Evolutionary conservation across 2,113 vertebrate species (phyloP).

Genomic region (Himantopus leucocephalus): DNA sequence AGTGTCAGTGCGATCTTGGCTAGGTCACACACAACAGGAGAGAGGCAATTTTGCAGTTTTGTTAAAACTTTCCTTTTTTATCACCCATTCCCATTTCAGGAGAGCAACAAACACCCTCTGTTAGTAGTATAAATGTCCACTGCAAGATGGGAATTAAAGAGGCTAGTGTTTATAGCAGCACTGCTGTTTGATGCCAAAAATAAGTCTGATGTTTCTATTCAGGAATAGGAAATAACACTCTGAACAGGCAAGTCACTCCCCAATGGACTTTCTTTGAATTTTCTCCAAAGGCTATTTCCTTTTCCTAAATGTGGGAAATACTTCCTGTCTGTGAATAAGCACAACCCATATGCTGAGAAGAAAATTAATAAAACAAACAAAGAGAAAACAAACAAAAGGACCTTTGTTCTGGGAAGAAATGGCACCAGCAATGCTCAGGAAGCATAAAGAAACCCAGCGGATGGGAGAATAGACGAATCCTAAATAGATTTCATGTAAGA

Average conservation of each 20-base stretch:
- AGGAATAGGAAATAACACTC: slow-evolving; percentile 36
- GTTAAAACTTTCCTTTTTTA: neutral
- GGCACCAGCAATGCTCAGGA: neutral
- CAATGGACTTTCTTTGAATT: slow-evolving; percentile 43
- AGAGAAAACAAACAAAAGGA: slow-evolving; percentile 33
- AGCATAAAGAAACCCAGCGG: slow-evolving; percentile 3
- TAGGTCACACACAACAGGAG: neutral
- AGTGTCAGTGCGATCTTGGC: neutral
- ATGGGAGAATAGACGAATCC: slow-evolving; percentile 35
- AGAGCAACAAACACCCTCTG: neutral
- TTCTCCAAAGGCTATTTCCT: slow-evolving; percentile 52
- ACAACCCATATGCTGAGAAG: neutral
- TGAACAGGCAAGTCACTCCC: slow-evolving; percentile 2
- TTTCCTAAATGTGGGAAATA: slow-evolving; percentile 66
- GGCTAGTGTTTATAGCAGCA: neutral
- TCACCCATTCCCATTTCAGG: neutral
- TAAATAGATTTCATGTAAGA: slow-evolving; percentile 31
- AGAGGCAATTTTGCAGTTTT: neutral
- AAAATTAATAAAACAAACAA: slow-evolving; percentile 51
- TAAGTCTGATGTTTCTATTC: slow-evolving; percentile 36
- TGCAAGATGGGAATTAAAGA: slow-evolving; percentile 20
- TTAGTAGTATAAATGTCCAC: neutral
- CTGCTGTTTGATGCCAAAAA: slow-evolving; percentile 48
- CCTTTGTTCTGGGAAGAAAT: slow-evolving; percentile 46
- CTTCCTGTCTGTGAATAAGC: slow-evolving; percentile 38